A percentile compares a stretch with the other conserved stretches of the same genome.
phyloP scores from a whole-genome alignment of 2,888 invertebrate species.

The Eledone cirrhosa region DNA sequence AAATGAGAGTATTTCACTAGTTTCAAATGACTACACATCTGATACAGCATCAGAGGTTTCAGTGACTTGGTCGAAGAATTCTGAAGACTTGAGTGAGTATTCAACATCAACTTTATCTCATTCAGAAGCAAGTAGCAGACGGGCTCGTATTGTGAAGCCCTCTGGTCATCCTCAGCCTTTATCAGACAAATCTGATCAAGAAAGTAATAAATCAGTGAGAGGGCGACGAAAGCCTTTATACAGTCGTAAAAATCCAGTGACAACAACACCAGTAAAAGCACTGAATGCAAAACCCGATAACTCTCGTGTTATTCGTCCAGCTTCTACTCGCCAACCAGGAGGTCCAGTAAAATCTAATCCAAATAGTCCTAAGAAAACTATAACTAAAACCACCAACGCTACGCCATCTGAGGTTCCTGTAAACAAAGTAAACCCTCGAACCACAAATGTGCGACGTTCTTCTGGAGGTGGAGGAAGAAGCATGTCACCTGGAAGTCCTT shows the following conservation, averaged over 20 bases:
- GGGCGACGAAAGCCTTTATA: conserved; percentile 55
- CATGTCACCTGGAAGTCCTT: conserved; percentile 24
- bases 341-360: conserved; percentile 54
- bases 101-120: conserved; percentile 47
- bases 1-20: conserved; percentile 76
- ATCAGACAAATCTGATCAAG: conserved; percentile 27
- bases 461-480: conserved; percentile 17
- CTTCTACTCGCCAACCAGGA: conserved; percentile 33
- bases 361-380: conserved; percentile 31
- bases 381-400: not conserved
- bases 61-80: conserved; percentile 54
- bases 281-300: conserved; percentile 28
- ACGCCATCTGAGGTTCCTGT: conserved; percentile 26
- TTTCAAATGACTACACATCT: conserved; percentile 79
- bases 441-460: conserved; percentile 18
- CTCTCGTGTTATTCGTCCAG: conserved; percentile 20
- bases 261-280: not conserved
- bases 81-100: conserved; percentile 50
- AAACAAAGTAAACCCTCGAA: conserved; percentile 29
- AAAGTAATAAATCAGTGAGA: conserved; percentile 42
- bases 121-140: conserved; percentile 41
- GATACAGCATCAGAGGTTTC: conserved; percentile 68
- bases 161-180: conserved; percentile 35
- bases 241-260: conserved; percentile 32
- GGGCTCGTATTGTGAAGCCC: conserved; percentile 71